A percentile compares a stretch with the other conserved stretches of the same genome.
phyloP scores from a whole-genome alignment of 2,797 vertebrate genomes.

The Crocodylus rhombifer region DNA sequence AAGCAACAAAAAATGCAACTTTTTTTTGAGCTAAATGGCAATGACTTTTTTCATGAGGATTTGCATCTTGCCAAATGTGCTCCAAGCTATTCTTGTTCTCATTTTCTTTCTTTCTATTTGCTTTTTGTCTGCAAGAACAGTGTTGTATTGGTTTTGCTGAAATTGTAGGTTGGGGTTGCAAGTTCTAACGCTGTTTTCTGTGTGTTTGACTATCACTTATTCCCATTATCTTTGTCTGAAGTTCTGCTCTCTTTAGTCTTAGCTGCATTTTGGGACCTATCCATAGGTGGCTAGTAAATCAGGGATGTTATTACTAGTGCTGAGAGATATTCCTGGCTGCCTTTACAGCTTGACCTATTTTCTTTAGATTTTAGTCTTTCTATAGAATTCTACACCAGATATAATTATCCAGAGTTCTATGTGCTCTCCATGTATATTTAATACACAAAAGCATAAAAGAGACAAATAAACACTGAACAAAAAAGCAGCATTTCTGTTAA shows the following conservation, averaged over 20 bases:
- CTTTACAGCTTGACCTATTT: background rate
- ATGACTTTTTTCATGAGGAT: background rate
- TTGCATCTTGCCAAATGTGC: background rate
- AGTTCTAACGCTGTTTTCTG: background rate
- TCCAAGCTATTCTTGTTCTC: background rate
- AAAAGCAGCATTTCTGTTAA: background rate
- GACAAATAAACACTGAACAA: background rate
- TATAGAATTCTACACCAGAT: background rate
- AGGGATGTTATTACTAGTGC: background rate
- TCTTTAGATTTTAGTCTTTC: background rate
- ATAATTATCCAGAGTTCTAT: background rate
- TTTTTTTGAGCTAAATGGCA: background rate
- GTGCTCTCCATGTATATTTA: background rate
- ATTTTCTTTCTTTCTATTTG: background rate
- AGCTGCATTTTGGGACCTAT: background rate
- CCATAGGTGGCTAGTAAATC: too few species aligned
- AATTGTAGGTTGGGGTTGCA: background rate
- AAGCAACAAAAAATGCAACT: background rate
- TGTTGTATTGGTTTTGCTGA: accelerated
- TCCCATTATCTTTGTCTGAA: background rate
- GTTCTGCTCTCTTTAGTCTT: background rate
- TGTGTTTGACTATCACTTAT: background rate
- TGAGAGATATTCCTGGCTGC: background rate
- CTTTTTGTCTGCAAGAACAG: background rate
- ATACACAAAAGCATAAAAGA: background rate